A percentile compares a stretch with the other conserved stretches of the same genome.
These are phyloP conservation scores for Drosophila ficusphila DNA, from an alignment of 1,140 invertebrate genomes.

Conservation along the genomic window DNA sequence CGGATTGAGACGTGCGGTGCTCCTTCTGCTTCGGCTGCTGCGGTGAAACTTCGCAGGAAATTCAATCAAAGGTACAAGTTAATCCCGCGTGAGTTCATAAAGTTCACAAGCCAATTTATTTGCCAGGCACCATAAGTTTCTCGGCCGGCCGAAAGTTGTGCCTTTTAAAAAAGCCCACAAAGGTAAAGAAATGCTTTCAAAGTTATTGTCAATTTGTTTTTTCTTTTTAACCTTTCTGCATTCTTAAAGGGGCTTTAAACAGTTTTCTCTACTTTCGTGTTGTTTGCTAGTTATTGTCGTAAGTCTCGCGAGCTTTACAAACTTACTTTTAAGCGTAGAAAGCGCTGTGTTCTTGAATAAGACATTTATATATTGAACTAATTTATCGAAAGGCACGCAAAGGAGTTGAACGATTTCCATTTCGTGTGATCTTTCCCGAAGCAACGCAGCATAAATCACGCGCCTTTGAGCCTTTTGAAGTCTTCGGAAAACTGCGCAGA, in stretches of 20 bases:
- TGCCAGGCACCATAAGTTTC: conserved; percentile 54
- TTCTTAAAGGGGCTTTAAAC: not conserved
- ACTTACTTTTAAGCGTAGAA: too few relatives aligned
- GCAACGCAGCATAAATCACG: conserved; percentile 65
- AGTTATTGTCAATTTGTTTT: conserved; percentile 44
- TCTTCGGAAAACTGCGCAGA: conserved; percentile 13
- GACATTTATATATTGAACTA: conserved; percentile 73
- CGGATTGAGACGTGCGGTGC: conserved; percentile 58
- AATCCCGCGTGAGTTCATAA: conserved; percentile 82
- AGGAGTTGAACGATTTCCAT: not conserved
- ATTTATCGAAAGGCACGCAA: conserved; percentile 66
- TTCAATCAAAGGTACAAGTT: conserved; percentile 83
- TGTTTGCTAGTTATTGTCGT: too few relatives aligned
- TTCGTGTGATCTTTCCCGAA: conserved; percentile 27
- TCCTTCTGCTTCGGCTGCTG: conserved; percentile 2
- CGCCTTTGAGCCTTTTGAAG: conserved; percentile 69
- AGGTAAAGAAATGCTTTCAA: conserved; percentile 18
- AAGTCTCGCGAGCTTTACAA: too few relatives aligned
- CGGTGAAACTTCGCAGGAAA: conserved; percentile 65
- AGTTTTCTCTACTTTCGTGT: not conserved
- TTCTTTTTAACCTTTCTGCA: not conserved
- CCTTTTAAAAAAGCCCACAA: conserved; percentile 24
- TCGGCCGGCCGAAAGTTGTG: not conserved
- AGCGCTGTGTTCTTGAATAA: too few relatives aligned
- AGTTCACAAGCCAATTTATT: conserved; percentile 79